A percentile compares a stretch with the other conserved stretches of the same genome.
Evolutionary conservation across 2,888 invertebrate genomes (phyloP).

Genomic region (Lepidochrysops patricia): DNA sequence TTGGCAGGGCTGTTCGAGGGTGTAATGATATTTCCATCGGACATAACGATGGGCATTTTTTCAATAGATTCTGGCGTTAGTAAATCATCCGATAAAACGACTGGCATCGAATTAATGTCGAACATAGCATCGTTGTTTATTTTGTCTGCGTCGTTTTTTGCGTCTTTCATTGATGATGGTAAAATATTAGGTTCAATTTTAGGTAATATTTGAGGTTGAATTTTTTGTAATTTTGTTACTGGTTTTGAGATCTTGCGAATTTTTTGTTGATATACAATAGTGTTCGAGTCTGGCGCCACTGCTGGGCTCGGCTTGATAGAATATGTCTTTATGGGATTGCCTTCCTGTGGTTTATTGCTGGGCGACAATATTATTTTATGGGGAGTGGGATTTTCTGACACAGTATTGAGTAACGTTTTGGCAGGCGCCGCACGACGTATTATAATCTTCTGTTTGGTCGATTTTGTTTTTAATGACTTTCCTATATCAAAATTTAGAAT

Average conservation of each 20-base stretch:
- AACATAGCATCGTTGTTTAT: conserved; percentile 59
- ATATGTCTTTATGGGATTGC: conserved; percentile 56
- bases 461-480: conserved; percentile 46
- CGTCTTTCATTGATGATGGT: conserved; percentile 38
- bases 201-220: conserved; percentile 48
- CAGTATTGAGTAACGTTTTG: conserved; percentile 48
- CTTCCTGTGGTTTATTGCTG: conserved; percentile 45
- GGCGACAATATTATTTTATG: conserved; percentile 64
- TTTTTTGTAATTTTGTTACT: conserved; percentile 48
- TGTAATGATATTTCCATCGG: conserved; percentile 56
- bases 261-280: conserved; percentile 59
- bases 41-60: conserved; percentile 78
- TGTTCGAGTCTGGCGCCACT: conserved; percentile 42
- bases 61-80: conserved; percentile 80
- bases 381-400: conserved; percentile 45
- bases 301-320: conserved; percentile 59
- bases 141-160: conserved; percentile 29
- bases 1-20: conserved; percentile 45
- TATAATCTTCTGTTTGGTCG: conserved; percentile 61
- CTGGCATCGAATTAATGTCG: conserved; percentile 85
- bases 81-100: conserved; percentile 81
- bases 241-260: conserved; percentile 51
- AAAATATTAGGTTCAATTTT: conserved; percentile 45
- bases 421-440: conserved; percentile 52
- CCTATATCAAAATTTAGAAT: conserved; percentile 64